Percentiles rank a stretch among this genome's conserved stretches.
Evolutionary conservation across 1,140 invertebrate genomes (phyloP).

Genomic region (Pygmarrhopalites habei): DNA sequence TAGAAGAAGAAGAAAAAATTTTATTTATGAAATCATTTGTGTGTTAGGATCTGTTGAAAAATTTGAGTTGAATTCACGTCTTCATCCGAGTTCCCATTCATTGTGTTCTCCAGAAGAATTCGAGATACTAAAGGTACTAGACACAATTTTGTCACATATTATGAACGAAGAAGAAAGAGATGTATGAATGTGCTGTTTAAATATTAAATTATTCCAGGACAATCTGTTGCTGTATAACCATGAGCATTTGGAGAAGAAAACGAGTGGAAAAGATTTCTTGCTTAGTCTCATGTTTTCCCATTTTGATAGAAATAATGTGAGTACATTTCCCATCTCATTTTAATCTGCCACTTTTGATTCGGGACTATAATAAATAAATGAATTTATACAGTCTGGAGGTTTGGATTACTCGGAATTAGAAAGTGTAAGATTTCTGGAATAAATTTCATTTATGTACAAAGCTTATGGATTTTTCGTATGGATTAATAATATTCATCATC

Average conservation of each 20-base stretch:
- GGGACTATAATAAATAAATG: too few relatives aligned
- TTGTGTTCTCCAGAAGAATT: conserved; percentile 60
- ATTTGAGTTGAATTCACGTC: conserved; percentile 1
- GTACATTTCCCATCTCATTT: too few relatives aligned
- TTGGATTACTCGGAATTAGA: conserved; percentile 60
- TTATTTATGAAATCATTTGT: too few relatives aligned
- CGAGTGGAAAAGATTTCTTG: conserved; percentile 59
- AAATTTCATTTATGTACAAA: background rate
- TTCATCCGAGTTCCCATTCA: conserved; percentile 27
- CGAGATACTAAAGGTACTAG: conserved; percentile 59
- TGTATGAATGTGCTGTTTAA: too few relatives aligned
- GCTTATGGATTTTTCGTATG: too few relatives aligned
- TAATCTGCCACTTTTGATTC: too few relatives aligned
- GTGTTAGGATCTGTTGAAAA: too few relatives aligned
- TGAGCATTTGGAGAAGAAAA: conserved; percentile 44
- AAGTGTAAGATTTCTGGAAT: conserved; percentile 49
- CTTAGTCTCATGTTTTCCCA: conserved; percentile 72
- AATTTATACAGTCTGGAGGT: too few relatives aligned
- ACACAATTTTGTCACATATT: background rate
- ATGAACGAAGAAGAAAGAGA: conserved; percentile 1
- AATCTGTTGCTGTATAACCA: conserved; percentile 67
- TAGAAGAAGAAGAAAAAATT: too few relatives aligned
- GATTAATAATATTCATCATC: too few relatives aligned
- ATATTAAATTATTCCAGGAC: conserved; percentile 55
- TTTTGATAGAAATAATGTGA: conserved; percentile 65